phyloP scores from a whole-genome alignment of 1,140 invertebrate species.

The Telenomus remus region DNA sequence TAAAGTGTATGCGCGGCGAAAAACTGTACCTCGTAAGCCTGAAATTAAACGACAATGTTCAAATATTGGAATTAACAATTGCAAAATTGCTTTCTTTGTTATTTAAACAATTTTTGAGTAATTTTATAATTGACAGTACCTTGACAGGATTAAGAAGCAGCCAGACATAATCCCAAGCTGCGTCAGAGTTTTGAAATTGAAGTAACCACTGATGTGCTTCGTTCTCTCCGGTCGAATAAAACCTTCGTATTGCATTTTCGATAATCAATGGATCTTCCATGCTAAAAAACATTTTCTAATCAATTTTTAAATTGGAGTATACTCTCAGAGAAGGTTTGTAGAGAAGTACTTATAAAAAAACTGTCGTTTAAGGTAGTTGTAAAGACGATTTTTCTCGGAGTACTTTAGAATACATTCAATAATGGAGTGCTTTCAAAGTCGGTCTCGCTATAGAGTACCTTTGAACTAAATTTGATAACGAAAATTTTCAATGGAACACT shows the following conservation, averaged over 20 bases:
- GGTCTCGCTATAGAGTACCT: too few relatives aligned
- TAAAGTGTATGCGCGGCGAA: constrained; percentile 93
- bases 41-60: constrained; percentile 62
- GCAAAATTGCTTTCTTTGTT: too few relatives aligned
- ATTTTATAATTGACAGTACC: constrained; percentile 60
- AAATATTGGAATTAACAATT: constrained; percentile 20
- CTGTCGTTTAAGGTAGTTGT: too few relatives aligned
- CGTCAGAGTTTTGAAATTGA: constrained; percentile 84
- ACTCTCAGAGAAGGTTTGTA: too few relatives aligned
- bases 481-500: too few relatives aligned
- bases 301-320: too few relatives aligned
- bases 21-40: constrained; percentile 92
- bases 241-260: constrained; percentile 75
- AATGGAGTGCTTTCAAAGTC: too few relatives aligned
- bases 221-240: constrained; percentile 77
- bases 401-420: too few relatives aligned
- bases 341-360: too few relatives aligned
- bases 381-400: too few relatives aligned
- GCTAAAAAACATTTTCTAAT: constrained; percentile 13
- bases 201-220: constrained; percentile 90
- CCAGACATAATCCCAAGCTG: constrained; percentile 94
- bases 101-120: constrained; percentile 7
- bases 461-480: too few relatives aligned
- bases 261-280: constrained; percentile 61
- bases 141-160: constrained; percentile 86